A percentile compares a stretch with the other conserved stretches of the same genome.
Evolutionary conservation across 92 coral and sea anemone genomes (phyloP).

Genomic region (Palythoa heliodiscus): DNA sequence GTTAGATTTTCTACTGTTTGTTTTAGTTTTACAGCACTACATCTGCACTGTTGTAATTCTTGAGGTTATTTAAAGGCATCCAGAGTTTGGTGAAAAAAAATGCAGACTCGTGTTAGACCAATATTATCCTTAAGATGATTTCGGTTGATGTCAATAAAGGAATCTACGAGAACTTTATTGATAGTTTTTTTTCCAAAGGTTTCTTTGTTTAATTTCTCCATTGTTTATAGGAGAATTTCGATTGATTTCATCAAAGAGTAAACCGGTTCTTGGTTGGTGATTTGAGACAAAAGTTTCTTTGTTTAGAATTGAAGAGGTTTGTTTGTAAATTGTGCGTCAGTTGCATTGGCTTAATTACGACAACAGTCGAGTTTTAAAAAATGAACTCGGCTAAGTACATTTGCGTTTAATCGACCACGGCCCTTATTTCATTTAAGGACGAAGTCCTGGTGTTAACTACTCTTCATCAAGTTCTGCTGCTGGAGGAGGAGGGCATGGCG

Average conservation of each 20-base stretch:
- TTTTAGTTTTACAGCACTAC: neutral
- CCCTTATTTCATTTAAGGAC: constrained; percentile 7
- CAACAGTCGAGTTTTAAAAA: neutral
- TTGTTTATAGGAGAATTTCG: too few relatives aligned
- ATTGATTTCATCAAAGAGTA: too few relatives aligned
- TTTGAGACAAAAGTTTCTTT: too few relatives aligned
- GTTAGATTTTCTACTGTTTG: neutral
- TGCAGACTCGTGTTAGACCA: too few relatives aligned
- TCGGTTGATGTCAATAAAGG: neutral
- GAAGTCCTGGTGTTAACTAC: constrained; percentile 30
- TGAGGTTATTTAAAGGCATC: too few relatives aligned
- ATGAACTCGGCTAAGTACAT: neutral
- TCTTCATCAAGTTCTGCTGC: constrained; percentile 45
- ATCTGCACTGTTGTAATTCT: too few relatives aligned
- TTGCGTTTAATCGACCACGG: neutral
- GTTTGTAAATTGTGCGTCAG: neutral
- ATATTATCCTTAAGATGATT: neutral
- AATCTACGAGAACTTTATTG: neutral
- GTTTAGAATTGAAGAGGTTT: neutral
- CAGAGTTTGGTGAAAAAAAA: too few relatives aligned
- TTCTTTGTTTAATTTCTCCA: too few relatives aligned
- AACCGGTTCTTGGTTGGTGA: too few relatives aligned
- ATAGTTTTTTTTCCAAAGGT: neutral
- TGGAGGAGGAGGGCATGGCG: constrained; percentile 76
- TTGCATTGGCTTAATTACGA: neutral